Percentiles rank a stretch among this genome's conserved stretches.
Evolutionary conservation across 2,113 vertebrate genomes (phyloP).

Genomic region (Aplodontia rufa): DNA sequence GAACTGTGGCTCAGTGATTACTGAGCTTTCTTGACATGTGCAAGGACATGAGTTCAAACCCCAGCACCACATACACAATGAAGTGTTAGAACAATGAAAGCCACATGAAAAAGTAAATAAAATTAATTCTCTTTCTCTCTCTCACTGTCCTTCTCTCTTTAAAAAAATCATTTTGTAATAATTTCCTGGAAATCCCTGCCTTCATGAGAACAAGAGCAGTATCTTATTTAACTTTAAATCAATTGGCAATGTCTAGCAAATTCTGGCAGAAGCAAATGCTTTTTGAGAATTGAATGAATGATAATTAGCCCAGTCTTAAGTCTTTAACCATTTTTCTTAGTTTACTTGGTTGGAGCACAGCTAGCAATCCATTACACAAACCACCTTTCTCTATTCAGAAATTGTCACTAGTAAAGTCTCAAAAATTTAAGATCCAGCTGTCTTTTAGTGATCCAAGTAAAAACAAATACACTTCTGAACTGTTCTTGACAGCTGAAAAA

Average conservation of each 20-base stretch:
- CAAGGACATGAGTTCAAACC: too few relatives aligned
- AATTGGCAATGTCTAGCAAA: not conserved
- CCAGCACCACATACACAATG: too few relatives aligned
- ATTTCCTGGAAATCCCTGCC: not conserved
- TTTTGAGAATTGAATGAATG: not conserved
- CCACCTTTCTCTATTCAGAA: not conserved
- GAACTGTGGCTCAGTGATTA: too few relatives aligned
- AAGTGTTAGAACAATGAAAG: too few relatives aligned
- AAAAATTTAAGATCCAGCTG: not conserved
- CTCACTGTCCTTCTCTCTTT: too few relatives aligned
- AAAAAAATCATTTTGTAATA: not conserved
- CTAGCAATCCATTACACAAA: not conserved
- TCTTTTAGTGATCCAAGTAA: conserved; percentile 10
- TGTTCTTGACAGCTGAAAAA: conserved; percentile 23
- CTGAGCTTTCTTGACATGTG: too few relatives aligned
- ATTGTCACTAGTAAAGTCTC: not conserved
- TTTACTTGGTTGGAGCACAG: not conserved
- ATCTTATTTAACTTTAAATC: conserved; percentile 6
- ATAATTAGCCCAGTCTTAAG: not conserved
- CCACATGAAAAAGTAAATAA: too few relatives aligned
- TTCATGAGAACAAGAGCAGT: not conserved
- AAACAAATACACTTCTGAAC: not conserved
- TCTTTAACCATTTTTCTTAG: conserved; percentile 1
- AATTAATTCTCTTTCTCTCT: too few relatives aligned
- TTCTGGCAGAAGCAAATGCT: not conserved